Base-by-base conservation (phyloP, 64 coral and sea anemone species). In the Dendronephthya gigantea region DNA sequence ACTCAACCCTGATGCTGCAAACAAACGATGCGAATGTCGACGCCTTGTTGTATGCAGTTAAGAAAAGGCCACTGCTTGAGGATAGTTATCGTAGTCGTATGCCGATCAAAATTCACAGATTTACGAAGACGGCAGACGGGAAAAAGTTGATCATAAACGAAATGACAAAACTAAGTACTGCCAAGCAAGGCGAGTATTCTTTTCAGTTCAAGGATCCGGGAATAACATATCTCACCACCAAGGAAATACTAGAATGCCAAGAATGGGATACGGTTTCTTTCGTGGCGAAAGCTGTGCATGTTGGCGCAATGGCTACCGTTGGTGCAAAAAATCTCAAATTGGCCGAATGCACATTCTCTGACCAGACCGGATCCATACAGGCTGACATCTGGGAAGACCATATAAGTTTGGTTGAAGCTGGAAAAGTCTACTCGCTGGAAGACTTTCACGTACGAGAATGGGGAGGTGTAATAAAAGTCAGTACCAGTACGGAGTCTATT, bases 91-190 rank as follows among this genome's bases (percentile, higher is more conserved):
- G 82, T 17, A 83, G 82, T 84, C 66, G 22, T 31, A 87, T 43
- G 38, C 85, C 85, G 12, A 34, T 81, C 27, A 87, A 87, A 69
- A 70, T 79, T n/a, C 65, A 70, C 31, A 23, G 28, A 12, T 89
- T 83, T 33, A 83, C 81, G 16, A 39, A 36, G 19, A 89, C 88
- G 40, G 13, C 82, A 39, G 88, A 89, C 69, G 40, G 50, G 22
- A 70, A 83, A 39, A 89, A 89, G 55, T 48, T 89, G 14, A 84
- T 89, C 38, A 89, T 89, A 83, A 83, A 89, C 48, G 82, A 89
- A n/a, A 83, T 89, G 82, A 83, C 74, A 23, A 83, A 89, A 74
- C 43, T 89, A 35, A 82, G 70, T 27, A 17, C 68, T 39, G 48
- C 88, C 22, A 50, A 83, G 35, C 49, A 59, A 40, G 43, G 70